These are phyloP conservation scores for Temnothorax longispinosus DNA, from an alignment of 1,140 invertebrate species.

Conservation along the genomic window DNA sequence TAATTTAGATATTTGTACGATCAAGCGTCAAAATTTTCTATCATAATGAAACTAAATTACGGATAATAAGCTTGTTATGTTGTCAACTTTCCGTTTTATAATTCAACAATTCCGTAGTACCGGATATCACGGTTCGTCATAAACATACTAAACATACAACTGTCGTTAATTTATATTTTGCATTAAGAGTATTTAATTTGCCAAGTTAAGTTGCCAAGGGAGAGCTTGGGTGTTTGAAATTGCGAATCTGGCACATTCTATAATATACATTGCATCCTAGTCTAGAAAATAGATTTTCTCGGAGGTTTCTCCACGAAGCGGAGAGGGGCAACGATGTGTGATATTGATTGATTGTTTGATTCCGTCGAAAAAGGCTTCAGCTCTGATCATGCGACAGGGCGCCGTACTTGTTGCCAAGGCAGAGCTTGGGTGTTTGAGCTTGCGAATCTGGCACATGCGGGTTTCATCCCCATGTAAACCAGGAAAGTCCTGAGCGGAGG, in stretches of 20 bases:
- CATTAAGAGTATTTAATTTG: not conserved
- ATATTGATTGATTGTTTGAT: constrained; percentile 78
- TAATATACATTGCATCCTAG: constrained; percentile 61
- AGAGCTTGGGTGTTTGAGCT: constrained; percentile 79
- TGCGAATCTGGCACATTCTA: no score
- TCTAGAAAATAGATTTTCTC: constrained; percentile 77
- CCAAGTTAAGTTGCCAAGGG: no score
- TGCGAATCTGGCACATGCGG: no score
- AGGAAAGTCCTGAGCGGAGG: no score
- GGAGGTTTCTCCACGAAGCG: constrained; percentile 82
- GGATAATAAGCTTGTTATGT: not conserved
- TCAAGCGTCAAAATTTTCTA: not conserved
- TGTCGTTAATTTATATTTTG: not conserved
- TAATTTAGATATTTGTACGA: not conserved
- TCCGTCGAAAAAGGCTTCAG: constrained; percentile 77
- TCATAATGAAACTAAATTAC: not conserved
- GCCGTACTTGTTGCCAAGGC: constrained; percentile 87
- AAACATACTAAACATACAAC: not conserved
- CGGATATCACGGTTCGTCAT: not conserved
- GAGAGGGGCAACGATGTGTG: constrained; percentile 79
- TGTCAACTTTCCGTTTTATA: not conserved
- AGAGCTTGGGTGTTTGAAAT: no score
- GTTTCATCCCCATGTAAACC: not conserved
- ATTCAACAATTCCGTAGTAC: not conserved
- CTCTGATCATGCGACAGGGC: constrained; percentile 86